Conservation (phyloP, 1,140 invertebrate species). For the Heliconius hewitsoni region DNA sequence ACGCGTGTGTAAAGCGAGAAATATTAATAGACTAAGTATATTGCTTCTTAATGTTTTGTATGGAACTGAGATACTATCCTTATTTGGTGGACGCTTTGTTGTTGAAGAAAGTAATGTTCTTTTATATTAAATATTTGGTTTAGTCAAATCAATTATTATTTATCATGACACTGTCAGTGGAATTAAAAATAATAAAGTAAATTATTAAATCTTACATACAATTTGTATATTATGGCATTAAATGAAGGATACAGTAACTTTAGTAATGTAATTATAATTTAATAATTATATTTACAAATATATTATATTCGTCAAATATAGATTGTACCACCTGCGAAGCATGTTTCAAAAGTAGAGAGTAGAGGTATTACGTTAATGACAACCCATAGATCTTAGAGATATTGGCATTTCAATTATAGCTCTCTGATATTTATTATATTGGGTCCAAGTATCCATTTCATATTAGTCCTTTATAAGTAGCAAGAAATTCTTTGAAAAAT, state of each 20-base stretch:
- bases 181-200: too few relatives aligned
- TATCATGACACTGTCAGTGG: not conserved
- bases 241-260: too few relatives aligned
- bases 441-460: not conserved
- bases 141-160: not conserved
- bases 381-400: not conserved
- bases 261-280: too few relatives aligned
- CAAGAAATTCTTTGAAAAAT: constrained; percentile 3
- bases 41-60: constrained; percentile 24
- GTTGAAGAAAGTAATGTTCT: not conserved
- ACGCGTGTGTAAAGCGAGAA: constrained; percentile 32
- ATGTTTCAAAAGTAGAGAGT: not conserved
- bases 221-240: too few relatives aligned
- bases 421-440: not conserved
- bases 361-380: not conserved
- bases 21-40: constrained; percentile 19
- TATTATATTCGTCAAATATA: not conserved
- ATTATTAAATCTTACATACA: too few relatives aligned
- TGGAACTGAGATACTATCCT: constrained; percentile 12
- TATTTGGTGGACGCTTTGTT: constrained; percentile 3
- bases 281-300: too few relatives aligned
- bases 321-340: not conserved
- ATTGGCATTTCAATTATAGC: constrained; percentile 6
- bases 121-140: not conserved
- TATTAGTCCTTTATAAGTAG: not conserved